Base-by-base conservation (phyloP, 2,113 vertebrate species). In the Melanostigma gelatinosum region DNA sequence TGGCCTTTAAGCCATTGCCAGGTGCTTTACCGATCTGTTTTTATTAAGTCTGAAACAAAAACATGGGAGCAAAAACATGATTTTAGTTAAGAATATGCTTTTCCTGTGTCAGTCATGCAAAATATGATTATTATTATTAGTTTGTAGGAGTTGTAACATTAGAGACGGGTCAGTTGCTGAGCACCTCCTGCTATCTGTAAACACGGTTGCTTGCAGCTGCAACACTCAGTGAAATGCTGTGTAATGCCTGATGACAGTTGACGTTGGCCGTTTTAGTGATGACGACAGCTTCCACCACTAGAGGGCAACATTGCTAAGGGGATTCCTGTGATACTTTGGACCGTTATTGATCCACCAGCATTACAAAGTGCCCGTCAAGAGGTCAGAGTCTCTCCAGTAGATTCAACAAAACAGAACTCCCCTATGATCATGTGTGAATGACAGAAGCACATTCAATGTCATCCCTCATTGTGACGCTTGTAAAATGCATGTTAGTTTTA, bases 261-360 rank as follows among this genome's bases (percentile, higher is more conserved):
- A 16, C 15, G 44, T 46, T 52, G 48, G 48, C 48, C 20, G 1
- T 22, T 52, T 22, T 63, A 38, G n/a, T 54, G 54, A 24, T 46
- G 11, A 38, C 60, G 1, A 10, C 36, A 58, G 6, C 16, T 42
- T 67, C 3, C 6, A 50, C 80, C 88, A 89, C 64, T 64, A 91
- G 90, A 81, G 82, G 84, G 81, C 71, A 36, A 65, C 61, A 76
- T 88, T 72, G 42, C 71, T 69, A n/a, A 61, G n/a, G 34, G 54
- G 20, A 72, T 82, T 2, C 27, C 4, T 70, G 8, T 62, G 50
- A 38, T 34, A n/a, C 3, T 65, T 15, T 48, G 11, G 12, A 44
- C 54, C 55, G 12, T 50, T 16, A 11, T 29, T 7, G 24, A 34
- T 32, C 20, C 4, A 42, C 15, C 52, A 44, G 57, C 16, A 64